Evolutionary conservation across 2,888 invertebrate genomes (phyloP).

Genomic region (Amblyjoppa proteus): DNA sequence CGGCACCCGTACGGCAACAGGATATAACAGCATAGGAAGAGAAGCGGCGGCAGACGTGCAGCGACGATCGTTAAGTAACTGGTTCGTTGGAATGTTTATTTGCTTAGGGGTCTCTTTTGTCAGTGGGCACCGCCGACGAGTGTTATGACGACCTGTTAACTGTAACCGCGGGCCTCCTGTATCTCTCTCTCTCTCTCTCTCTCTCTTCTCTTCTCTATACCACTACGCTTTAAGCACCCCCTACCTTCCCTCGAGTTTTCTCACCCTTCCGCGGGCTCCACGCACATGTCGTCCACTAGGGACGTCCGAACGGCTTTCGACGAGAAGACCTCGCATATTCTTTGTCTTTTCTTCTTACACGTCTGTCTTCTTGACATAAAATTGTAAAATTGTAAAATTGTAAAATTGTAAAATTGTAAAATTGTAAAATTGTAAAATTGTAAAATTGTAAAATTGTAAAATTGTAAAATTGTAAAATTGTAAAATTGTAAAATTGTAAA

Average conservation of each 20-base stretch:
- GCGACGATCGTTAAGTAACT: conserved; percentile 82
- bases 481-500: too few species aligned
- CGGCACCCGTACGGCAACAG: conserved; percentile 48
- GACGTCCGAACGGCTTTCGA: conserved; percentile 71
- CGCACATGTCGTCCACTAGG: conserved; percentile 75
- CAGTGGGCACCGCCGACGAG: conserved; percentile 76
- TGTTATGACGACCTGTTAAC: conserved; percentile 84
- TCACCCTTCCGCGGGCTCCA: conserved; percentile 70
- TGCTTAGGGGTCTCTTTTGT: conserved; percentile 82
- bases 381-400: too few species aligned
- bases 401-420: too few species aligned
- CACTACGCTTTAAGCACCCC: conserved; percentile 5
- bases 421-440: too few species aligned
- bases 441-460: too few species aligned
- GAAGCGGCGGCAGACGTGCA: conserved; percentile 54
- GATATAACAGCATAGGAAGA: conserved; percentile 26
- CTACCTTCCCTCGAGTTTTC: conserved; percentile 38
- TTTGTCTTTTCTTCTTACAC: not conserved
- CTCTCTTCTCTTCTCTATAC: conserved; percentile 10
- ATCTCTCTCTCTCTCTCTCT: not conserved
- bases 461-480: too few species aligned
- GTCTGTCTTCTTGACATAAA: not conserved
- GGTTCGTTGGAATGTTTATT: conserved; percentile 85
- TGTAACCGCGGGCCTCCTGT: conserved; percentile 62
- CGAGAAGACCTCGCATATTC: conserved; percentile 9